phyloP scores from a whole-genome alignment of 2,888 invertebrate genomes.

The Ectemnius cavifrons region DNA sequence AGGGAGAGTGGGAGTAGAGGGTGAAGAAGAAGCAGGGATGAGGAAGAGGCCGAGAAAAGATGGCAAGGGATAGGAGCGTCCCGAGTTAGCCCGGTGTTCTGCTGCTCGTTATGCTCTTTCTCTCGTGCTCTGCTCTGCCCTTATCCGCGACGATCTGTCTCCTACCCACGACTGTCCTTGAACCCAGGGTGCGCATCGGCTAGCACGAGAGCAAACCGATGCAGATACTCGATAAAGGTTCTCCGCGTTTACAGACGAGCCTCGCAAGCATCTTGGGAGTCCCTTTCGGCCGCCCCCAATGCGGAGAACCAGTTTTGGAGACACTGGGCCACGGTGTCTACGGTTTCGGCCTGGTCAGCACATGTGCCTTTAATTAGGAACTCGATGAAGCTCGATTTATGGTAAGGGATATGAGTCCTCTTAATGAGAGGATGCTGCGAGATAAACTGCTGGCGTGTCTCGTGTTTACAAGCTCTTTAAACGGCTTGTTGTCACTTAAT shows the following conservation, averaged over 20 bases:
- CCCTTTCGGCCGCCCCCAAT: not conserved
- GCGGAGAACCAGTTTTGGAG: constrained; percentile 28
- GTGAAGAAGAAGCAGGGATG: constrained; percentile 24
- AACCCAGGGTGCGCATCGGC: constrained; percentile 51
- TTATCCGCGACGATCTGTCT: constrained; percentile 64
- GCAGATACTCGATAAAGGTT: constrained; percentile 5
- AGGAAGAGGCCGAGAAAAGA: constrained; percentile 21
- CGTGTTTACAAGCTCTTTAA: constrained; percentile 58
- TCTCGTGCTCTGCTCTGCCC: constrained; percentile 24
- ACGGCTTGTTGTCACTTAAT: constrained; percentile 54
- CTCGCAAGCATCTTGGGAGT: too few relatives aligned
- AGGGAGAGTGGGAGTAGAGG: constrained; percentile 31
- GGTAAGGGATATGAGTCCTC: constrained; percentile 38
- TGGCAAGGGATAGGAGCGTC: constrained; percentile 16
- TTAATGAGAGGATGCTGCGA: constrained; percentile 47
- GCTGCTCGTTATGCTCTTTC: constrained; percentile 54
- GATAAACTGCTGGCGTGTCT: constrained; percentile 49
- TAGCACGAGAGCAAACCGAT: constrained; percentile 26
- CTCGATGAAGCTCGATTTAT: constrained; percentile 48
- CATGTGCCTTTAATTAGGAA: constrained; percentile 57
- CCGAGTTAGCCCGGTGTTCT: constrained; percentile 2
- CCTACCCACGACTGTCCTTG: constrained; percentile 57
- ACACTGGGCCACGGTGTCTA: constrained; percentile 43
- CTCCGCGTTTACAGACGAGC: not conserved
- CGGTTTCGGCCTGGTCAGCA: not conserved